These are phyloP conservation scores for Petrosia ficiformis DNA, from an alignment of 37 sponge, comb jelly and placozoan genomes.

Conservation along the genomic window DNA sequence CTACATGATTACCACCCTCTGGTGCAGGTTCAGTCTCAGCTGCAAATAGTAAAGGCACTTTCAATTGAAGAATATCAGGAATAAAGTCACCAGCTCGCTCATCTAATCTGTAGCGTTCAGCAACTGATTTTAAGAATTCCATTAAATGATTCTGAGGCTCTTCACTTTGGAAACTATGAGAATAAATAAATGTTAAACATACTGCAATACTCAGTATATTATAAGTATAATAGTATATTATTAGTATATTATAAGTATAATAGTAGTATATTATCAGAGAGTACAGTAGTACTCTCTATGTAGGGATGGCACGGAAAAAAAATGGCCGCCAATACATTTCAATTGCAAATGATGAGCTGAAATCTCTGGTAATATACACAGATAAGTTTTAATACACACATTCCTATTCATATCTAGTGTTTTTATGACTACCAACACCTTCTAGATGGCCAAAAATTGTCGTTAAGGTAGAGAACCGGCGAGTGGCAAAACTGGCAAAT, in stretches of 20 bases:
- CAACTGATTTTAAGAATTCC: slow-evolving; percentile 25
- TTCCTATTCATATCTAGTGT: too few species aligned
- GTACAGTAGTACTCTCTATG: too few species aligned
- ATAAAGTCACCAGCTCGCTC: slow-evolving; percentile 23
- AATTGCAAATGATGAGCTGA: too few species aligned
- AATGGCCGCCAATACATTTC: too few species aligned
- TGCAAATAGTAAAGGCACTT: slow-evolving; percentile 41
- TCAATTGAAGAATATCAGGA: slow-evolving; percentile 38
- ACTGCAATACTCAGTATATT: not conserved
- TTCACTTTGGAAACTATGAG: not conserved
- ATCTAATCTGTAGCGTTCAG: slow-evolving; percentile 17
- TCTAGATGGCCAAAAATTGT: too few species aligned
- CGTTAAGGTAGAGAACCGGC: too few species aligned
- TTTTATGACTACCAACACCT: too few species aligned
- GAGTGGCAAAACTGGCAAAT: too few species aligned
- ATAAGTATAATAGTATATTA: not conserved
- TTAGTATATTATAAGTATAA: not conserved
- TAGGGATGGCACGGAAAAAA: too few species aligned
- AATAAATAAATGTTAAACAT: not conserved
- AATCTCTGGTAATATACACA: too few species aligned
- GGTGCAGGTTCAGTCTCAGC: not conserved
- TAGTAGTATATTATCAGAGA: too few species aligned
- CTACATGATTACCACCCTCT: slow-evolving; percentile 7
- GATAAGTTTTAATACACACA: too few species aligned
- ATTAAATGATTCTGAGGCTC: slow-evolving; percentile 25